Base-by-base conservation (phyloP, 2,797 vertebrate species). In the Coracias cyanogaster region DNA sequence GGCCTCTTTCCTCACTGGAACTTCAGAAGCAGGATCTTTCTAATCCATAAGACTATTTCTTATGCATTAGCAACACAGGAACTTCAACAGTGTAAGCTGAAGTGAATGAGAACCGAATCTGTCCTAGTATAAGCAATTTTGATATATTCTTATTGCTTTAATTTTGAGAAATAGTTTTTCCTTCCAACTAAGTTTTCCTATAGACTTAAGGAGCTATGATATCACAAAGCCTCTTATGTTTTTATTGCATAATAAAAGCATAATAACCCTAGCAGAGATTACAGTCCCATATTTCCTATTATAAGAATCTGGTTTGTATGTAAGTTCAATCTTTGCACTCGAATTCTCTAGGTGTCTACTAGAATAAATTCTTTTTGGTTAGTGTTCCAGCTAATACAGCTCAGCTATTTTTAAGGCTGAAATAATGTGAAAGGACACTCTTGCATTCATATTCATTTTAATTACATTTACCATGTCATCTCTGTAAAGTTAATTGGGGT, bases 401-500 rank as follows among this genome's bases (percentile, higher is more conserved):
- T 84, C 65, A 84, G 52, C 33, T 88, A 25, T 74, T 94, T 91
- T 83, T 46, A 82, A 91, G 54, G 21, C 51, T 61, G 29, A 88
- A 96, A 54, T 58, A 61, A 71, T 39, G 24, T 54, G n/a, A 71
- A 92, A 91, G 83, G 28, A 25, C 13, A 69, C 35, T 74, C 54
- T 83, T 91, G 37, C 43, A 46, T 86, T 95, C 57, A 35, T 85
- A 61, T 46, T 82, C 1, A 41, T 85, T 95, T 85, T 78, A 94
- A 91, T 83, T 94, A 46, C 52, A 60, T 82, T 95, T 94, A 71
- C 52, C 15, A 4, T 83, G 57, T 88, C 41, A 71, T 67, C 45
- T 86, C 64, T n/a, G 29, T 87, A 83, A 86, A 87, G 82, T 91
- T 94, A 81, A 86, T 52, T 87, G 69, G 88, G 69, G 45, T 90